These are phyloP conservation scores for Listronotus oregonensis DNA, from an alignment of 1,140 invertebrate genomes.

Conservation along the genomic window DNA sequence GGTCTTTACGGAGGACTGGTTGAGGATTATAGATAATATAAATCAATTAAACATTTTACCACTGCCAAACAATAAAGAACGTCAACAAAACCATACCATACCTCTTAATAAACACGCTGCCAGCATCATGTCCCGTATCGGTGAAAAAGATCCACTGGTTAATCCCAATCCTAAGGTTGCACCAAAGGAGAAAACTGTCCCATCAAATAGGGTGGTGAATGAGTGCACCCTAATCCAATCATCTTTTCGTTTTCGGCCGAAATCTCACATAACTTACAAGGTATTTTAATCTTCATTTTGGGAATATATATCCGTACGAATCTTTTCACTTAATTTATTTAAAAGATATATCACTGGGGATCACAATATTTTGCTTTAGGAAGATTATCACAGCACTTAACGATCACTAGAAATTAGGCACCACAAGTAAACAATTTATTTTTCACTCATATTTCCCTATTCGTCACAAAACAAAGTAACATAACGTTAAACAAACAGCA, in stretches of 20 bases:
- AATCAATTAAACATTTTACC: no score
- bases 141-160: constrained; percentile 55
- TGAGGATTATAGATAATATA: no score
- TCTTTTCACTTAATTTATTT: constrained; percentile 21
- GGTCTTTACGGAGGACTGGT: no score
- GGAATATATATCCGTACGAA: neutral
- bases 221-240: constrained; percentile 55
- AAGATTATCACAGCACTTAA: constrained; percentile 40
- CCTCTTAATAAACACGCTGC: constrained; percentile 63
- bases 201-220: constrained; percentile 46
- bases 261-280: constrained; percentile 60
- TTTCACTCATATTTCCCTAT: neutral
- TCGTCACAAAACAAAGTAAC: neutral
- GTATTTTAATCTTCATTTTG: constrained; percentile 57
- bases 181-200: constrained; percentile 44
- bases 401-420: constrained; percentile 32
- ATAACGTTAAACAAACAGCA: constrained; percentile 1
- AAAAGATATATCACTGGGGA: constrained; percentile 38
- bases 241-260: constrained; percentile 54
- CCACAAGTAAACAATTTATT: constrained; percentile 4
- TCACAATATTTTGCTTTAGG: constrained; percentile 39
- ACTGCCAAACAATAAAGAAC: no score
- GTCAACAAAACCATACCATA: no score
- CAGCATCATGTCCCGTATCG: constrained; percentile 63
- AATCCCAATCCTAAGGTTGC: constrained; percentile 54